phyloP scores from a whole-genome alignment of 2,888 invertebrate species.

The Nephrotoma guestfalica region DNA sequence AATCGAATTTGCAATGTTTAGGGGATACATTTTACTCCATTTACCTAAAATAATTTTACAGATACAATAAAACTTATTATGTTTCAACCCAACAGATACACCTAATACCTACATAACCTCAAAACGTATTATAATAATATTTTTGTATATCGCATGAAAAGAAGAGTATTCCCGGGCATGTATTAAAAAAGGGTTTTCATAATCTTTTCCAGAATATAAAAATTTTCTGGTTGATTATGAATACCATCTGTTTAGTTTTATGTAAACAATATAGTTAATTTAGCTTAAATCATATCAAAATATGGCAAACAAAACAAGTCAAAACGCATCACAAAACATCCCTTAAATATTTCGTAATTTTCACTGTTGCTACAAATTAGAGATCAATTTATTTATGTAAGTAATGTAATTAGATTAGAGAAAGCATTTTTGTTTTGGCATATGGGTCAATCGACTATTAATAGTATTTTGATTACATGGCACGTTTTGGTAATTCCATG shows the following conservation, averaged over 20 bases:
- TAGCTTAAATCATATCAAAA: background rate
- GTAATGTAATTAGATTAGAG: background rate
- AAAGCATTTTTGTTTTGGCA: background rate
- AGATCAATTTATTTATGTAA: background rate
- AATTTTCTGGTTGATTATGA: background rate
- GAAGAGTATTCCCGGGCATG: background rate
- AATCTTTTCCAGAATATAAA: background rate
- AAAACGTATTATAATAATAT: background rate
- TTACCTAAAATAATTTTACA: too few relatives aligned
- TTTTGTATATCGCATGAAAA: background rate
- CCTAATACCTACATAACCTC: background rate
- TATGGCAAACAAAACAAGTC: background rate
- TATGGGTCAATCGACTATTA: background rate
- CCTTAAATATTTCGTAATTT: background rate
- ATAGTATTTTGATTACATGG: too few relatives aligned
- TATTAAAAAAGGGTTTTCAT: background rate
- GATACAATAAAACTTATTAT: too few relatives aligned
- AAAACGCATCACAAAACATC: background rate
- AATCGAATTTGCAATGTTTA: background rate
- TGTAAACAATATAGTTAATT: background rate
- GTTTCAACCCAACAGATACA: background rate
- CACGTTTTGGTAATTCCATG: too few relatives aligned
- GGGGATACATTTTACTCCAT: background rate
- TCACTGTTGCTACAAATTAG: background rate
- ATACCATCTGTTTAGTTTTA: background rate